Evolutionary conservation across 37 sponge, comb jelly and placozoan species (phyloP), one percentile per base, ranked within the genome.

Genomic region (Chondrilla cf. caribensis): DNA sequence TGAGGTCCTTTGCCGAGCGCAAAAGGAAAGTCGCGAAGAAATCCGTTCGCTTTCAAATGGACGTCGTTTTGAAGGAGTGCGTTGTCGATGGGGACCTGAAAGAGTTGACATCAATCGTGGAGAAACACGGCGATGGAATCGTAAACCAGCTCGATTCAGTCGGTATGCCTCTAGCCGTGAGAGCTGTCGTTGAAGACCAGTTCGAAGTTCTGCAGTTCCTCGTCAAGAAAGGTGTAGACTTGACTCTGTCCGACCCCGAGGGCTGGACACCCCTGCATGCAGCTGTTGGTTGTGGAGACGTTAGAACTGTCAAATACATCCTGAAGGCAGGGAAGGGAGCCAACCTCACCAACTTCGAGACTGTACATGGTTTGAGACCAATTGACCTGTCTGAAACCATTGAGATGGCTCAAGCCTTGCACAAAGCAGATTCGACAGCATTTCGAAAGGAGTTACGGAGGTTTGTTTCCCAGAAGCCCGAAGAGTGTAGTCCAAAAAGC

Each of bases 251-350:
- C 11, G 92, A 92, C 79, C 78, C 64, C 2, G 89, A 92, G 57
- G 80, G 82, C 38, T 92, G 92, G 92, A 92, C 60, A 21, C 77
- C 37, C 38, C 84, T 92, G 4, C 92, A 92, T 57, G 86, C 88
- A 0, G 92, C 92, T 4, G 86, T 86, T 15, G 85, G 84, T 40
- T 88, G 88, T 83, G 86, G 86, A 60, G 84, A 92, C 82, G 1
- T 88, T 1, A 85, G 85, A 38, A 89, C 92, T 58, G 89, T 84
- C 7, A 62, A 82, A 36, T 62, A 58, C 57, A 86, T 88, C 57
- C 31, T 92, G 22, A 6, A 17, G 21, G 21, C 78, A 26, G 70
- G 79, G 47, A 77, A 41, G 1, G 35, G 77, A 60, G 51, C 51
- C 28, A 37, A 24, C 24, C 60, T 92, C 35, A 72, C 78, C 11